Percentiles rank a stretch among this genome's conserved stretches.
Evolutionary conservation across 1,140 invertebrate species (phyloP).

Genomic region (Cydia splendana): DNA sequence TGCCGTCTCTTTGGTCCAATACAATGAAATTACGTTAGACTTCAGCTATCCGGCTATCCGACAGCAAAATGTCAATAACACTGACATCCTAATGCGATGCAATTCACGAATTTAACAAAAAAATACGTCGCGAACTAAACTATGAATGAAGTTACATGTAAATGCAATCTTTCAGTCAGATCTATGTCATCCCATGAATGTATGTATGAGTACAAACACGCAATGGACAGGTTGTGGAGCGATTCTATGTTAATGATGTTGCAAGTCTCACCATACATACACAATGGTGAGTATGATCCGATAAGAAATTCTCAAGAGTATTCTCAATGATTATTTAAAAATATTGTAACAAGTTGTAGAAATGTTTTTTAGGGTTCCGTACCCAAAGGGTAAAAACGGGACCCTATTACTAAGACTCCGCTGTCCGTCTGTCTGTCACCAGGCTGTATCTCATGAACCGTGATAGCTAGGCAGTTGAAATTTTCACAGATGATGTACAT

Average conservation of each 20-base stretch:
- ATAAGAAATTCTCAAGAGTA: neutral
- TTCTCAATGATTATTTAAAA: neutral
- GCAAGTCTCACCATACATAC: slow-evolving; percentile 21
- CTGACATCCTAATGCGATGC: too few relatives aligned
- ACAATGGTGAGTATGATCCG: neutral
- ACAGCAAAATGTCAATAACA: too few relatives aligned
- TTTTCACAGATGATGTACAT: too few relatives aligned
- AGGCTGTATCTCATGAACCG: too few relatives aligned
- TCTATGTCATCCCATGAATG: neutral
- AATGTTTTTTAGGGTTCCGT: neutral
- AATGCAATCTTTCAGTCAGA: neutral
- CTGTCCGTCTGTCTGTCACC: too few relatives aligned
- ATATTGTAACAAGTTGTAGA: neutral
- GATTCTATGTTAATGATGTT: slow-evolving; percentile 25
- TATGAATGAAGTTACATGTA: neutral
- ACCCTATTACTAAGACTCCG: too few relatives aligned
- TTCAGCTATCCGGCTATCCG: too few relatives aligned
- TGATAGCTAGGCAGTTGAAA: too few relatives aligned
- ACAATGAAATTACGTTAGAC: too few relatives aligned
- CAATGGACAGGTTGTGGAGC: slow-evolving; percentile 12
- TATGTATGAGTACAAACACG: neutral
- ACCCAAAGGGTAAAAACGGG: too few relatives aligned
- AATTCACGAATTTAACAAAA: too few relatives aligned
- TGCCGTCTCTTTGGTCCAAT: too few relatives aligned
- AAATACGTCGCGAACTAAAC: neutral